Base-by-base conservation (phyloP, 2,888 invertebrate species). In the Ectropis crepuscularia region DNA sequence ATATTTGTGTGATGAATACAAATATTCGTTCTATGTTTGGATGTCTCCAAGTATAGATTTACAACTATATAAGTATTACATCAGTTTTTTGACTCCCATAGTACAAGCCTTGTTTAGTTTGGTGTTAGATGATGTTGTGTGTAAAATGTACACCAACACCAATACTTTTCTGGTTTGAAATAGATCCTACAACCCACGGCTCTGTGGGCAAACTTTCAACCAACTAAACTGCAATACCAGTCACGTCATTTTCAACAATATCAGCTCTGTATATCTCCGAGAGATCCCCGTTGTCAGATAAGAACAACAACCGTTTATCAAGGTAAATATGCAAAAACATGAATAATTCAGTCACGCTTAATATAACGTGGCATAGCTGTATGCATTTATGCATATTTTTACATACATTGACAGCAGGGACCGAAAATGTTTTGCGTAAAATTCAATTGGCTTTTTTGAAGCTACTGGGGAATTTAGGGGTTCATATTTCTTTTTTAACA, bases 301-400 rank as follows among this genome's bases (percentile, higher is more conserved):
- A 61, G 9, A 45, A 57, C 47, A 59, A 38, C 28, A 47, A 38
- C 42, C 50, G 50, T 58, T 58, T 58, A 58, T 49, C 49, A 58
- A 50, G 64, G 65, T 51, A 57, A 53, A 69, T 61, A 66, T 65
- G 61, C 70, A 46, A 68, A 67, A 68, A 50, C 59, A 77, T 80
- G 78, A 76, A 78, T 77, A 67, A 80, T 80, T 75, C 74, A 79
- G 68, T 62, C 65, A 66, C 65, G 58, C 64, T 71, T 67, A 64
- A 49, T 63, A 70, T 55, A 64, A 69, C 66, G 68, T 71, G 62
- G 69, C 73, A 69, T 71, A 62, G 64, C 61, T 63, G 69, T 65
- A 66, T 74, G 69, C 70, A 68, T 72, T 71, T 63, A 68, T 71
- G 77, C 72, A 78, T 78, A 59, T 41, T 73, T 80, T 78, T 72